Evolutionary conservation across 2,888 invertebrate species (phyloP).

Genomic region (Amphimallon solstitiale): DNA sequence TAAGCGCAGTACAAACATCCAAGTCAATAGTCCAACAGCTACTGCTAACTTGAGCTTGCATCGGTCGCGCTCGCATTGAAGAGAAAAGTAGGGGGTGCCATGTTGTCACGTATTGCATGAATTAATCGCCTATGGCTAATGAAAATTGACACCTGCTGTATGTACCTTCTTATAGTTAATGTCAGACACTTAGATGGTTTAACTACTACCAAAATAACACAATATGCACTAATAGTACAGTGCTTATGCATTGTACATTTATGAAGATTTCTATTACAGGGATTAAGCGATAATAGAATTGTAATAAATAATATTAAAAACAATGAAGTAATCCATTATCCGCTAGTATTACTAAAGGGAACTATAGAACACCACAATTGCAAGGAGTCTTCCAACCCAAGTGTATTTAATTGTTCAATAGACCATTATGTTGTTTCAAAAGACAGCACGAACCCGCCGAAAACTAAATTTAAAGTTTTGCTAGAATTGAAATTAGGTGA

Average conservation of each 20-base stretch:
- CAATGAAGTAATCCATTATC: constrained; percentile 47
- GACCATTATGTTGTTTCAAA: constrained; percentile 2
- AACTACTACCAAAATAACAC: too few species aligned
- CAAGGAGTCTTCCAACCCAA: constrained; percentile 14
- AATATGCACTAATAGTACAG: too few species aligned
- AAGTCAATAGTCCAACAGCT: too few species aligned
- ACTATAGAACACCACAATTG: constrained; percentile 41
- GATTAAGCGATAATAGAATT: constrained; percentile 37
- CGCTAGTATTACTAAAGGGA: constrained; percentile 50
- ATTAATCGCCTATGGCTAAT: too few species aligned
- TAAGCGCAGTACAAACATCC: too few species aligned
- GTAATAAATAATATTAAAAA: constrained; percentile 47
- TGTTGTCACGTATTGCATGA: too few species aligned
- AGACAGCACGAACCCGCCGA: constrained; percentile 54
- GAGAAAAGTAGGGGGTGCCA: too few species aligned
- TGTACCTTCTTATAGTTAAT: too few species aligned
- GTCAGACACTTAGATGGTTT: too few species aligned
- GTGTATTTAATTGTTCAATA: neutral
- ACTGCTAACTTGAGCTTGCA: too few species aligned
- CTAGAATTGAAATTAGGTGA: constrained; percentile 71
- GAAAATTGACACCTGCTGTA: too few species aligned
- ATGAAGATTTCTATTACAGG: neutral
- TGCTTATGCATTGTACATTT: neutral
- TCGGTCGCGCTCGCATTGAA: too few species aligned
- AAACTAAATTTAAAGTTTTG: constrained; percentile 77